Conservation (phyloP, 2,797 vertebrate species). For the Psittacula echo region DNA sequence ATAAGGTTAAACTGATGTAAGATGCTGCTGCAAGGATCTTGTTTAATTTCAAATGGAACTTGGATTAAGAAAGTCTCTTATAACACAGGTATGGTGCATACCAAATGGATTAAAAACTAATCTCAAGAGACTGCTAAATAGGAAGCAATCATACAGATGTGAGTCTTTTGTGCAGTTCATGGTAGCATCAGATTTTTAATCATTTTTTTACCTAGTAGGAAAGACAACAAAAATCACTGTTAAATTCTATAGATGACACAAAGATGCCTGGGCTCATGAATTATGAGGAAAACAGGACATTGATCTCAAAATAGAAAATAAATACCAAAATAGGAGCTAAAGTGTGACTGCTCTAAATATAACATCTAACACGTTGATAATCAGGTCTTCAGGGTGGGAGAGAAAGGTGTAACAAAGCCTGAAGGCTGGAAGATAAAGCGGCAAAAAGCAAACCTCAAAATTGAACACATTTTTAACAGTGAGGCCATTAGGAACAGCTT, state of each 20-base stretch:
- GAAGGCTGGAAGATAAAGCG: not conserved
- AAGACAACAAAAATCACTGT: not conserved
- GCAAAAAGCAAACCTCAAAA: conserved; percentile 15
- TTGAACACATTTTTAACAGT: not conserved
- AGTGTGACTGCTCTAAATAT: not conserved
- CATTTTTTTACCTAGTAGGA: not conserved
- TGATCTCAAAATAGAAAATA: not conserved
- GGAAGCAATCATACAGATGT: not conserved
- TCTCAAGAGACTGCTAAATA: not conserved
- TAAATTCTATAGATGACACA: not conserved
- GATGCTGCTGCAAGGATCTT: not conserved
- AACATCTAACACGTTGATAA: not conserved
- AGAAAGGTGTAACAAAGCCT: conserved; percentile 11
- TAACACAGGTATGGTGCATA: not conserved
- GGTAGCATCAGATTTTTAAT: not conserved
- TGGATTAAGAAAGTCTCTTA: not conserved
- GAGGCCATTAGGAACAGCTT: not conserved
- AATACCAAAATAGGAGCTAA: not conserved
- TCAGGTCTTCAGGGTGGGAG: not conserved
- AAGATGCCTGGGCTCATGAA: not conserved
- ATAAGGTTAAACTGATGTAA: not conserved
- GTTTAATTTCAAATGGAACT: not conserved
- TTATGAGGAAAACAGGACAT: not conserved
- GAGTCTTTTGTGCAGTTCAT: not conserved
- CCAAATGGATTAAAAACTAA: not conserved